Percentiles rank a stretch among this genome's conserved stretches.
Evolutionary conservation across 2,888 invertebrate species (phyloP).

Genomic region (Tetragnatha montana): DNA sequence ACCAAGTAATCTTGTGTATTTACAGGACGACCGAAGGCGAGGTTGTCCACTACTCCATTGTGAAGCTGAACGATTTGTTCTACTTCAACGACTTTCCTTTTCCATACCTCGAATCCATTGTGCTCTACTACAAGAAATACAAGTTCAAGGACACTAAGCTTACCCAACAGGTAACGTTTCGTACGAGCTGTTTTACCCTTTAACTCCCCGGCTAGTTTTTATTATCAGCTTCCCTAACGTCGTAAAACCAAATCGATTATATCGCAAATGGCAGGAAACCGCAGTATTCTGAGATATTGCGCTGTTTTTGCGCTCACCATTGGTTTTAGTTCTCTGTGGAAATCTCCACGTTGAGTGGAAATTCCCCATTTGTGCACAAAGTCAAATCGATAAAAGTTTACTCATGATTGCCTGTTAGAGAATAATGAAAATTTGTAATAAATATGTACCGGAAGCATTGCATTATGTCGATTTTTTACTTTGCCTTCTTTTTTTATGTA

Average conservation of each 20-base stretch:
- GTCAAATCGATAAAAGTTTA: no score
- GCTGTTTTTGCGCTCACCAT: neutral
- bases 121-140: conserved; percentile 71
- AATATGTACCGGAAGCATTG: no score
- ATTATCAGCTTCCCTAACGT: neutral
- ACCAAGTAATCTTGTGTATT: neutral
- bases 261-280: neutral
- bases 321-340: no score
- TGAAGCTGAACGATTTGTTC: conserved; percentile 70
- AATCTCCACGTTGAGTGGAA: no score
- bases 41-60: conserved; percentile 69
- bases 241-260: neutral
- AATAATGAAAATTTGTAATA: no score
- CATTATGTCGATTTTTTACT: no score
- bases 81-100: conserved; percentile 72
- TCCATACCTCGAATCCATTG: conserved; percentile 71
- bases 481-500: no score
- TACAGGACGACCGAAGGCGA: conserved; percentile 59
- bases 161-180: conserved; percentile 66
- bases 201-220: neutral
- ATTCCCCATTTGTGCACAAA: no score
- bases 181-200: neutral
- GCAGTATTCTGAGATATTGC: neutral
- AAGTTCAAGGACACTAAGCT: conserved; percentile 71
- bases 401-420: no score